Conservation (phyloP, 2,797 vertebrate species). For the Lepus townsendii region DNA sequence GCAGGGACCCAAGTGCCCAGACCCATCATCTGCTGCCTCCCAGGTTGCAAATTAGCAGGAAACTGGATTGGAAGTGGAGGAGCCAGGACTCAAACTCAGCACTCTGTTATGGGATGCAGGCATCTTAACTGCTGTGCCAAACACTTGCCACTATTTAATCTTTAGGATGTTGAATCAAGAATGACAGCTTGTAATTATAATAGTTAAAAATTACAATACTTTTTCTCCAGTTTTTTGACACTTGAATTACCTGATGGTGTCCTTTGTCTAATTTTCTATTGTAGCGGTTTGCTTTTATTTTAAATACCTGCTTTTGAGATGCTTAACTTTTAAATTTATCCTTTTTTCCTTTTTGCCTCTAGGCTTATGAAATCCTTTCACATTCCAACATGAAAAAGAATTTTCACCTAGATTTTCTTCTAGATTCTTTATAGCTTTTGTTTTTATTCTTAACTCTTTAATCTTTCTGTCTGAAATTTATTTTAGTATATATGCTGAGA, state of each 20-base stretch:
- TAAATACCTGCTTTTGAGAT: conserved; percentile 43
- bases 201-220: conserved; percentile 29
- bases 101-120: no score
- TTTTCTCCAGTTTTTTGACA: conserved; percentile 44
- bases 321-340: conserved; percentile 41
- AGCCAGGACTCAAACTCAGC: no score
- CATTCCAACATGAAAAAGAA: background rate
- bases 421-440: background rate
- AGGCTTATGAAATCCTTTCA: background rate
- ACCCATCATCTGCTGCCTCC: no score
- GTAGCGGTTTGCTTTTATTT: background rate
- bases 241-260: conserved; percentile 10
- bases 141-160: no score
- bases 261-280: conserved; percentile 13
- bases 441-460: conserved; percentile 21
- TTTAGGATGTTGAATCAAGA: conserved; percentile 49
- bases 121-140: no score
- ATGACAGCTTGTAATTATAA: conserved; percentile 43
- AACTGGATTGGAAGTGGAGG: no score
- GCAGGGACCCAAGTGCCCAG: no score
- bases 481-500: conserved; percentile 2
- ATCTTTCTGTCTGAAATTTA: conserved; percentile 9
- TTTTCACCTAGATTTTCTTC: conserved; percentile 31
- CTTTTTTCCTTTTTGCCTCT: background rate
- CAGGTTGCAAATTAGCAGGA: no score